phyloP scores from a whole-genome alignment of 2,113 vertebrate genomes.

The Dryoscopus gambensis region DNA sequence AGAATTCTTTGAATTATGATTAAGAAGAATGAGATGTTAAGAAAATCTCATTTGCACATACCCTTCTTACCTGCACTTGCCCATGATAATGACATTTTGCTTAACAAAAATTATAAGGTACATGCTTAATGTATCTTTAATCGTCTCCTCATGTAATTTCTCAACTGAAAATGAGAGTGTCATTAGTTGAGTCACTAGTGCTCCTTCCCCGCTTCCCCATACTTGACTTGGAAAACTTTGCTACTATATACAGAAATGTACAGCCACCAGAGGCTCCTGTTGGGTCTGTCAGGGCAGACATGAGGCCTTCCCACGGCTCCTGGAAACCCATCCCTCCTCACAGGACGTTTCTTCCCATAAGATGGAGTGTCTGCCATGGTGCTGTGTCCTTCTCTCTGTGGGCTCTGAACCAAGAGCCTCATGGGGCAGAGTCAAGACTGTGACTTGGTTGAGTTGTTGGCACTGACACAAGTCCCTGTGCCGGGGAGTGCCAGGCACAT shows the following conservation, averaged over 20 bases:
- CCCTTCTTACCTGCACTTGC: slow-evolving; percentile 1
- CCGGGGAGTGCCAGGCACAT: rapidly evolving
- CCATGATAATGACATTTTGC: slow-evolving; percentile 3
- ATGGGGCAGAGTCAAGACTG: rapidly evolving
- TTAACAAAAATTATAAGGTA: slow-evolving; percentile 35
- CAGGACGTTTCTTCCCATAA: background rate
- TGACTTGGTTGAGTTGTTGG: background rate
- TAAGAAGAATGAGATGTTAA: background rate
- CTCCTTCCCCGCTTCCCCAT: background rate
- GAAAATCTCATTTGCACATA: background rate
- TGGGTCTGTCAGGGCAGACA: background rate
- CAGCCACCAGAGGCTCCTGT: background rate
- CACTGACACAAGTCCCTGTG: background rate
- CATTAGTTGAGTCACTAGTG: slow-evolving; percentile 1
- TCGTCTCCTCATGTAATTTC: background rate
- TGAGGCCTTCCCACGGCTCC: rapidly evolving
- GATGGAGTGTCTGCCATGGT: rapidly evolving
- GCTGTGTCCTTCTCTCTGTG: background rate
- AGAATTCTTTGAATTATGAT: slow-evolving; percentile 29
- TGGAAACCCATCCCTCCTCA: background rate
- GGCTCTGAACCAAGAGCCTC: background rate
- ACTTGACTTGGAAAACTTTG: background rate
- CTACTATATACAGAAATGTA: rapidly evolving
- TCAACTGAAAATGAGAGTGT: slow-evolving; percentile 5
- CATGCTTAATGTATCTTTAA: slow-evolving; percentile 27